A percentile compares a stretch with the other conserved stretches of the same genome.
These are phyloP conservation scores for Torymus auratus DNA, from an alignment of 2,888 invertebrate genomes.

Conservation along the genomic window DNA sequence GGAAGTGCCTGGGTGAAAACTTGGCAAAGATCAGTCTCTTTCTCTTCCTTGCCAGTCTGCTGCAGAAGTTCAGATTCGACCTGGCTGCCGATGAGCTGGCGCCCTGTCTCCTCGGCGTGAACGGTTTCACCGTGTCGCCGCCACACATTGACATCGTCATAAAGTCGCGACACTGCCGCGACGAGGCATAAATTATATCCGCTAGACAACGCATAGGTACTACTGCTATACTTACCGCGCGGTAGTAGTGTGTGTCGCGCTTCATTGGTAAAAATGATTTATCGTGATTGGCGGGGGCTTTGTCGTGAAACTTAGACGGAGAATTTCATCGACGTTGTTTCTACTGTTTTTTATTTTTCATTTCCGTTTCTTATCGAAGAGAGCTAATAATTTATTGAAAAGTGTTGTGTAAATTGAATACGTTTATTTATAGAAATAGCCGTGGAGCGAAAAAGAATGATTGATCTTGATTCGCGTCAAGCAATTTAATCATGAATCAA, in stretches of 20 bases:
- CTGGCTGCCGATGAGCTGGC: constrained; percentile 80
- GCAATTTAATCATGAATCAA: too few species aligned
- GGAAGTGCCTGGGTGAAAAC: constrained; percentile 88
- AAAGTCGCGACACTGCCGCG: constrained; percentile 24
- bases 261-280: constrained; percentile 4
- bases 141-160: constrained; percentile 56
- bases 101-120: constrained; percentile 82
- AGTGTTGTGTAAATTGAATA: too few species aligned
- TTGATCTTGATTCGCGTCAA: too few species aligned
- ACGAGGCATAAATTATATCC: constrained; percentile 9
- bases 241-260: too few species aligned
- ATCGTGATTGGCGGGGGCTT: background rate
- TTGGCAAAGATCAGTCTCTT: constrained; percentile 87
- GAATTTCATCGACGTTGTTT: background rate
- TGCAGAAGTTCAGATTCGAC: constrained; percentile 85
- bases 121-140: constrained; percentile 83
- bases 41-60: constrained; percentile 83
- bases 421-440: too few species aligned
- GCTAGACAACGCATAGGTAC: background rate
- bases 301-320: too few species aligned
- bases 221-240: background rate
- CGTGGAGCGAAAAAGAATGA: too few species aligned
- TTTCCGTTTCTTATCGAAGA: too few species aligned
- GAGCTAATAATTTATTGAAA: too few species aligned
- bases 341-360: too few species aligned